Percentiles rank a stretch among this genome's conserved stretches.
Evolutionary conservation across 2,113 vertebrate genomes (phyloP).

Genomic region (Morone chrysops): DNA sequence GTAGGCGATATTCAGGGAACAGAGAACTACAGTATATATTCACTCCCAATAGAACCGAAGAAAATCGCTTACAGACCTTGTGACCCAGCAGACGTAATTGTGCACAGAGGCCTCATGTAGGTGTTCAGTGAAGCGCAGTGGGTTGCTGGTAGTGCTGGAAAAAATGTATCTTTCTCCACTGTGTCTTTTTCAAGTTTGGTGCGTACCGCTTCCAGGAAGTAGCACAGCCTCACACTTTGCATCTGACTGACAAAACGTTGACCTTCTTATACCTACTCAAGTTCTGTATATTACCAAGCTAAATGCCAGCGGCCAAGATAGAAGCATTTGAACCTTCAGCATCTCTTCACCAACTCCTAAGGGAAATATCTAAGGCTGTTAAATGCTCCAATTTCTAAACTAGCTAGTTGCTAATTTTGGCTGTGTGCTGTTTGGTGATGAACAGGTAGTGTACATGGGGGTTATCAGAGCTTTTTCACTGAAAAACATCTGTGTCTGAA

Average conservation of each 20-base stretch:
- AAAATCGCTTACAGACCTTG: slow-evolving; percentile 24
- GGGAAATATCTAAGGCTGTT: neutral
- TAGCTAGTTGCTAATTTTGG: neutral
- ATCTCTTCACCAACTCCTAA: neutral
- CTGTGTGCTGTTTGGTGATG: neutral
- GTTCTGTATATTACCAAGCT: neutral
- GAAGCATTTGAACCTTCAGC: neutral
- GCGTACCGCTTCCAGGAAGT: neutral
- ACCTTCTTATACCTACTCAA: neutral
- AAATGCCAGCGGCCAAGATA: neutral
- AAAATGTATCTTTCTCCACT: neutral
- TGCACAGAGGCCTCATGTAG: slow-evolving; percentile 11
- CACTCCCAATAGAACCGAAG: slow-evolving; percentile 12
- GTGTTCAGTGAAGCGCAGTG: slow-evolving; percentile 18
- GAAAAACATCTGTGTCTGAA: neutral
- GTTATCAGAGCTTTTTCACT: neutral
- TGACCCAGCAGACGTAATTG: slow-evolving; percentile 10
- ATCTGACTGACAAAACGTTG: neutral
- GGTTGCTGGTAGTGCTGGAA: neutral
- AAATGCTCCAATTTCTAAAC: neutral
- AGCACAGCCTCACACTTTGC: neutral
- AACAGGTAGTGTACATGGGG: too few species aligned
- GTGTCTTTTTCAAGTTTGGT: neutral
- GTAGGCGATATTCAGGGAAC: slow-evolving; percentile 2
- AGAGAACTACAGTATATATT: neutral